phyloP scores from a whole-genome alignment of 2,797 vertebrate species.

The Tenualosa thibaudeaui region DNA sequence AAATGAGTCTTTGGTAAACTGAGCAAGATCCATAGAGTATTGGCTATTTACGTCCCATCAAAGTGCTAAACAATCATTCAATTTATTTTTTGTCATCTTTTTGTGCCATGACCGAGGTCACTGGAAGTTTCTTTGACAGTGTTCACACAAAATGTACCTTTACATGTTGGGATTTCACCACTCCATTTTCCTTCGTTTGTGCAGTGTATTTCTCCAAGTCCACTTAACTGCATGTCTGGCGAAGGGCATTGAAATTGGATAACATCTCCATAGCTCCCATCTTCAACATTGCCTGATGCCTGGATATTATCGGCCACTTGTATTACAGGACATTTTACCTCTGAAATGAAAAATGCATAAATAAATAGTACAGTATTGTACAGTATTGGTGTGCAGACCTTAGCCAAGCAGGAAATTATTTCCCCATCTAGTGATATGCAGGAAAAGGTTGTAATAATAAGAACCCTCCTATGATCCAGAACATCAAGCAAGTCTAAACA shows the following conservation, averaged over 20 bases:
- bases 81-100: no score
- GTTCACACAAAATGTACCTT: slow-evolving; percentile 52
- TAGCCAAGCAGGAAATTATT: background rate
- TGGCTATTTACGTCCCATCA: no score
- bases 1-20: no score
- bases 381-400: background rate
- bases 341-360: slow-evolving; percentile 45
- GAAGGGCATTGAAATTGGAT: slow-evolving; percentile 64
- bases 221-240: background rate
- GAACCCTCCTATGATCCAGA: background rate
- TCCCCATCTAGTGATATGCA: background rate
- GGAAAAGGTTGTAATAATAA: no score
- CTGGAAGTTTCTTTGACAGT: background rate
- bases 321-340: slow-evolving; percentile 55
- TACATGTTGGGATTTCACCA: slow-evolving; percentile 46
- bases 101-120: background rate
- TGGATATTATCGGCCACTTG: slow-evolving; percentile 23
- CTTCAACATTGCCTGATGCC: slow-evolving; percentile 59
- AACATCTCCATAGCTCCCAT: slow-evolving; percentile 61
- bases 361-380: background rate
- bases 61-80: no score
- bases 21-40: no score
- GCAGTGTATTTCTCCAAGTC: slow-evolving; percentile 55
- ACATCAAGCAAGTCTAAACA: background rate
- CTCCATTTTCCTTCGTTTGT: slow-evolving; percentile 64